Evolutionary conservation across 2,797 vertebrate genomes (phyloP).

Genomic region (Melanotaenia nigrans): DNA sequence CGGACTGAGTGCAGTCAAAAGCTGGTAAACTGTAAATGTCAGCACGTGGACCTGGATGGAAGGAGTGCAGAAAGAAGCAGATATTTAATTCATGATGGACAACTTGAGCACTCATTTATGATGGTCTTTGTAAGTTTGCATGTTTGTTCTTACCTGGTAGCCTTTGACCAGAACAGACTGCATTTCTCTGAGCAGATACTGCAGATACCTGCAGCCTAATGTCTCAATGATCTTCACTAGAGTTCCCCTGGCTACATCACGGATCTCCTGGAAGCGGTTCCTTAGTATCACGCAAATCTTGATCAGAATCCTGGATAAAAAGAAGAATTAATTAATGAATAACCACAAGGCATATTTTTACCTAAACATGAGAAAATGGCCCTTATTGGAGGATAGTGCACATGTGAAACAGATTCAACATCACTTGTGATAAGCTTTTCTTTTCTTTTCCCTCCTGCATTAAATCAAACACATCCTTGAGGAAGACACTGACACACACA

Average conservation of each 20-base stretch:
- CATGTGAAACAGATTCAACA: neutral
- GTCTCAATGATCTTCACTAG: conserved; percentile 92
- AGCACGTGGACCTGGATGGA: conserved; percentile 91
- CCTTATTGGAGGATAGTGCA: too few species aligned
- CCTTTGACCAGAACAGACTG: conserved; percentile 89
- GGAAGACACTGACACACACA: neutral
- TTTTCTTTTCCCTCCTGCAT: neutral
- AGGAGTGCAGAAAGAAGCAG: conserved; percentile 5
- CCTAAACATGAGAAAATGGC: too few species aligned
- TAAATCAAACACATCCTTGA: neutral
- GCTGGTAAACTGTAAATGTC: conserved; percentile 91
- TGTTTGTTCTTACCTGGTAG: conserved; percentile 87
- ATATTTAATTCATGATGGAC: neutral
- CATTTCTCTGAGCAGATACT: conserved; percentile 94
- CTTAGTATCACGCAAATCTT: conserved; percentile 93
- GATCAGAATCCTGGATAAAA: conserved; percentile 87
- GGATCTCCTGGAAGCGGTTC: conserved; percentile 95
- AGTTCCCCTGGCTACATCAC: conserved; percentile 92
- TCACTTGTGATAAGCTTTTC: neutral
- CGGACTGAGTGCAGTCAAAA: conserved; percentile 85
- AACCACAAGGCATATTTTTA: neutral
- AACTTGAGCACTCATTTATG: neutral
- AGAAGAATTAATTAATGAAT: neutral
- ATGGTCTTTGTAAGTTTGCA: neutral
- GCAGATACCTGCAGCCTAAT: conserved; percentile 88